phyloP scores from a whole-genome alignment of 2,797 vertebrate species.

The Synanceia verrucosa region DNA sequence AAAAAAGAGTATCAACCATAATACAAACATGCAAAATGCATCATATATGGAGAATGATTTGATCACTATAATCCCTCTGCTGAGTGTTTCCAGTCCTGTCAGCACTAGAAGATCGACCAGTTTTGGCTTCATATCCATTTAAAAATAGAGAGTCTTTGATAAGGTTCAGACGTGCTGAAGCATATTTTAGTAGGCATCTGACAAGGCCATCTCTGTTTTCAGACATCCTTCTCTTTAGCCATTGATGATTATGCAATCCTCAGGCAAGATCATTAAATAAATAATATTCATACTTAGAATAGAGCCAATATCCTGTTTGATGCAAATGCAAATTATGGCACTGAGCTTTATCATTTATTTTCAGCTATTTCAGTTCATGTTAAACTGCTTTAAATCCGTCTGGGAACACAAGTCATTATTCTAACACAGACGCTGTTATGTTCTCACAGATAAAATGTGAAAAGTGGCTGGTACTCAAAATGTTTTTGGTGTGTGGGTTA shows the following conservation, averaged over 20 bases:
- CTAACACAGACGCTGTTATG: background rate
- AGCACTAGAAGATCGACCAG: constrained; percentile 3
- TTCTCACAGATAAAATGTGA: background rate
- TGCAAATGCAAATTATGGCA: background rate
- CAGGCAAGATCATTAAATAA: constrained; percentile 46
- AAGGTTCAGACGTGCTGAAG: constrained; percentile 25
- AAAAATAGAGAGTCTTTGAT: constrained; percentile 72
- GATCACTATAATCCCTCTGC: background rate
- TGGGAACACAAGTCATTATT: background rate
- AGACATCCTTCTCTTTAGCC: constrained; percentile 49
- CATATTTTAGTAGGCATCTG: constrained; percentile 46
- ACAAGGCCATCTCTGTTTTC: constrained; percentile 73
- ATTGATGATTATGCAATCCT: constrained; percentile 63
- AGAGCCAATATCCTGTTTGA: background rate
- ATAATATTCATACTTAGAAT: constrained; percentile 49
- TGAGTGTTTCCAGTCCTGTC: constrained; percentile 12
- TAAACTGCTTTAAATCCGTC: background rate
- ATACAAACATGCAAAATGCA: background rate
- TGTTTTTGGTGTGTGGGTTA: background rate
- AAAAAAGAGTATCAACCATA: background rate
- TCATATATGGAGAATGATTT: background rate
- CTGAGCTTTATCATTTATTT: constrained; percentile 5
- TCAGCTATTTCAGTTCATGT: background rate
- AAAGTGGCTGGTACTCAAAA: background rate
- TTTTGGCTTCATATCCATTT: constrained; percentile 43